Conservation (phyloP, 2,888 invertebrate species). For the Darwinula stevensoni region DNA sequence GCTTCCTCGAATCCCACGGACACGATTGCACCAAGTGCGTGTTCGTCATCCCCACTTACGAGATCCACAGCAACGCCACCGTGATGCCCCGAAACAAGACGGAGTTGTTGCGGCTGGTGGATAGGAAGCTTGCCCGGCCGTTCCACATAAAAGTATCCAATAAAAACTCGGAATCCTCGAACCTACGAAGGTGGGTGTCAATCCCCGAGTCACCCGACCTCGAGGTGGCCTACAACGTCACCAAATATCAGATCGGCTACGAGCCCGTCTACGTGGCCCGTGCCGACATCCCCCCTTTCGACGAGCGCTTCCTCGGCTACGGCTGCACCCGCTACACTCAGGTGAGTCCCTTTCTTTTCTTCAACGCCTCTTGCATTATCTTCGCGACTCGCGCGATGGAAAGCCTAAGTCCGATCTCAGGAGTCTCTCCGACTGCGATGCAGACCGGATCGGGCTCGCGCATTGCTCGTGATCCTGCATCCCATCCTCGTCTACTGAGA, state of each 20-base stretch:
- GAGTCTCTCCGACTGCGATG: not conserved
- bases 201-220: slow-evolving; percentile 4
- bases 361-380: too few relatives aligned
- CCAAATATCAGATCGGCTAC: slow-evolving; percentile 12
- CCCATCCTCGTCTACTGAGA: too few relatives aligned
- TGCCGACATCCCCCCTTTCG: slow-evolving; percentile 11
- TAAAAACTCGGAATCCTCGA: too few relatives aligned
- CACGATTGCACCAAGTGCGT: slow-evolving; percentile 11
- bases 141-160: too few relatives aligned
- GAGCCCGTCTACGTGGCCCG: slow-evolving; percentile 12
- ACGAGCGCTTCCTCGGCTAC: slow-evolving; percentile 13
- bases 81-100: slow-evolving; percentile 11
- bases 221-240: slow-evolving; percentile 10
- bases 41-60: slow-evolving; percentile 13
- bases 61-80: slow-evolving; percentile 9
- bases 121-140: slow-evolving; percentile 9
- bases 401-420: too few relatives aligned
- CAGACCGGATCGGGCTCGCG: too few relatives aligned
- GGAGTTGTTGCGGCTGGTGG: slow-evolving; percentile 10
- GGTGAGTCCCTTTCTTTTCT: slow-evolving; percentile 8
- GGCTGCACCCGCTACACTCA: slow-evolving; percentile 13
- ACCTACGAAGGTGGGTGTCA: not conserved
- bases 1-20: slow-evolving; percentile 7
- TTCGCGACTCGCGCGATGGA: too few relatives aligned
- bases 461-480: too few relatives aligned